phyloP scores from a whole-genome alignment of 2,888 invertebrate species.

The Liposcelis brunnea region DNA sequence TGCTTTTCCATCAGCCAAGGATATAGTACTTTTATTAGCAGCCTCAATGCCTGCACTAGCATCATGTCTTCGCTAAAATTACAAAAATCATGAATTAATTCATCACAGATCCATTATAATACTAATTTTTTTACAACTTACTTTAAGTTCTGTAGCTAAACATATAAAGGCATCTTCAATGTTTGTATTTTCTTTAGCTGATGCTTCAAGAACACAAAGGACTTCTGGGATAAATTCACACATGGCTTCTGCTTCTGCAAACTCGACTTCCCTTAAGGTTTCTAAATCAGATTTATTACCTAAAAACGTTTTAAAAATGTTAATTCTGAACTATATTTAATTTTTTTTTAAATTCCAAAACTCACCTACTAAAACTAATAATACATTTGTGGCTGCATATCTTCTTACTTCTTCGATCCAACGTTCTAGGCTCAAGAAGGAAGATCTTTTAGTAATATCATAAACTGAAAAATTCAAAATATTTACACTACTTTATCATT shows the following conservation, averaged over 20 bases:
- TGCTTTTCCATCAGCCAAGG: slow-evolving; percentile 48
- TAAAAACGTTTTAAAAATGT: slow-evolving; percentile 19
- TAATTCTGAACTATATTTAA: not conserved
- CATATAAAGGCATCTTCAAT: slow-evolving; percentile 76
- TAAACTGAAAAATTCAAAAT: slow-evolving; percentile 46
- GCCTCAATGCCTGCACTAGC: slow-evolving; percentile 42
- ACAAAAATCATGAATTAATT: not conserved
- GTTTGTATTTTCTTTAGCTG: slow-evolving; percentile 81
- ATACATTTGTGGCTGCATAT: slow-evolving; percentile 83
- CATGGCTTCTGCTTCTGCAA: slow-evolving; percentile 71
- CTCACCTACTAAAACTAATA: slow-evolving; percentile 74
- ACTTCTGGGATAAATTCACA: slow-evolving; percentile 75
- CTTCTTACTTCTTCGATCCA: slow-evolving; percentile 94
- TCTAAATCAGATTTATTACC: slow-evolving; percentile 76
- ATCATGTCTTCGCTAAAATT: slow-evolving; percentile 55
- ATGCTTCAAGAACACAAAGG: slow-evolving; percentile 72
- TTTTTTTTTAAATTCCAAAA: not conserved
- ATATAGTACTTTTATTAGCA: slow-evolving; percentile 42
- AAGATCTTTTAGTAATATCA: slow-evolving; percentile 83
- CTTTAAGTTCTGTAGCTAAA: slow-evolving; percentile 76
- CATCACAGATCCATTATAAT: no score
- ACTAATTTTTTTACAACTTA: slow-evolving; percentile 25
- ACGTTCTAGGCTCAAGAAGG: slow-evolving; percentile 77
- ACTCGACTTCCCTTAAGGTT: slow-evolving; percentile 64
- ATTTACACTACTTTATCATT: not conserved